A percentile compares a stretch with the other conserved stretches of the same genome.
Conservation (phyloP, 2,113 vertebrate species). For the Forbesichthys agassizii region DNA sequence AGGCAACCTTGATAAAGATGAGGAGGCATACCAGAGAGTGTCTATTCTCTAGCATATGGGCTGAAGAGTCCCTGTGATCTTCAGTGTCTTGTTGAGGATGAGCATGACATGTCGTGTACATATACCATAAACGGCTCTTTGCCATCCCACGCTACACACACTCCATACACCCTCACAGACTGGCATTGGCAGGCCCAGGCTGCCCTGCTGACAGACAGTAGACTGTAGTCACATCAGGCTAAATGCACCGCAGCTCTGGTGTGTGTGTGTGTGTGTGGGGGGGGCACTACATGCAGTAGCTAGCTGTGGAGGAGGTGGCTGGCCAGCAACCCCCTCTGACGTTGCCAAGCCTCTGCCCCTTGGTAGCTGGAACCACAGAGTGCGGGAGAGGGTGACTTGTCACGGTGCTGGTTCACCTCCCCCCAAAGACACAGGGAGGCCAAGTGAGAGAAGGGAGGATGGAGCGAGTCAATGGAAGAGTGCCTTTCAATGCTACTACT, state of each 20-base stretch:
- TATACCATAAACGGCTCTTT: slow-evolving; percentile 13
- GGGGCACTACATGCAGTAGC: neutral
- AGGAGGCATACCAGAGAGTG: slow-evolving; percentile 3
- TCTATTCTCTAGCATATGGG: neutral
- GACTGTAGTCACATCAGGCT: slow-evolving; percentile 38
- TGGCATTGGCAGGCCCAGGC: slow-evolving; percentile 25
- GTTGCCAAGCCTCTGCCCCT: slow-evolving; percentile 8
- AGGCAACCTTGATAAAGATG: no score
- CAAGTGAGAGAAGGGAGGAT: neutral
- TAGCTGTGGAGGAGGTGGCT: slow-evolving; percentile 38
- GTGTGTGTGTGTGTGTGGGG: slow-evolving; percentile 26
- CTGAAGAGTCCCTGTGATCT: neutral
- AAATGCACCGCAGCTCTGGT: slow-evolving; percentile 33
- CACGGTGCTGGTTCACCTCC: slow-evolving; percentile 51
- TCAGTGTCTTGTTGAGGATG: slow-evolving; percentile 11
- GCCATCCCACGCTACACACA: slow-evolving; percentile 21
- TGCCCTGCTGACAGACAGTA: slow-evolving; percentile 28
- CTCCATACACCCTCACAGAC: slow-evolving; percentile 19
- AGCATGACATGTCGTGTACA: slow-evolving; percentile 21
- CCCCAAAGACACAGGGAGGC: slow-evolving; percentile 37
- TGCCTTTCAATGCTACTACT: slow-evolving; percentile 43
- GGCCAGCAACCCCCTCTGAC: slow-evolving; percentile 28
- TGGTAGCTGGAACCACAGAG: slow-evolving; percentile 26
- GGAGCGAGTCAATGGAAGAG: slow-evolving; percentile 5
- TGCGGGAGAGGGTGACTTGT: slow-evolving; percentile 37